A percentile compares a stretch with the other conserved stretches of the same genome.
Evolutionary conservation across 2,113 vertebrate species (phyloP).

Genomic region (Callocephalon fimbriatum): DNA sequence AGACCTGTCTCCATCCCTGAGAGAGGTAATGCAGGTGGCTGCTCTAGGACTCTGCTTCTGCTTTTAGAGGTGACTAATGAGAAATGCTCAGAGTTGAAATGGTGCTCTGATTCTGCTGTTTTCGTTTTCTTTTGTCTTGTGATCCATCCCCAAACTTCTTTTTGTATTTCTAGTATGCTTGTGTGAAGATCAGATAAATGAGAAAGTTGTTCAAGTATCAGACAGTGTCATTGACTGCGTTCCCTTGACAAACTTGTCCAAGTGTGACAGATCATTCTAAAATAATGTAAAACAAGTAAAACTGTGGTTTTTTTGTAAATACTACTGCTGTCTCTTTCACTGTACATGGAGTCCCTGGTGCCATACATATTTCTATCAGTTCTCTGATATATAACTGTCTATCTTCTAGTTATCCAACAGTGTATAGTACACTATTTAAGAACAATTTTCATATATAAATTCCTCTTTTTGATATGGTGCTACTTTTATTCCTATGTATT

Average conservation of each 20-base stretch:
- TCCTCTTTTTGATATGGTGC: constrained; percentile 38
- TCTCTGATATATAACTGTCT: not conserved
- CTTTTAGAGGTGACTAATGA: not conserved
- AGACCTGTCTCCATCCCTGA: not conserved
- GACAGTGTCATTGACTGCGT: not conserved
- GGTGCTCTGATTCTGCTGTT: not conserved
- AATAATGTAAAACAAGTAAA: not conserved
- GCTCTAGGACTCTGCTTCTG: not conserved
- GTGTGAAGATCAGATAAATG: not conserved
- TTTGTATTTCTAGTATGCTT: not conserved
- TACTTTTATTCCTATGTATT: constrained; percentile 33
- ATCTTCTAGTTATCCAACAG: not conserved
- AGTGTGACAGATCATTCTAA: not conserved
- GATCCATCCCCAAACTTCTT: not conserved
- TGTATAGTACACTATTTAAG: not conserved
- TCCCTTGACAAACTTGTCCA: not conserved
- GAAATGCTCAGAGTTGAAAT: not conserved
- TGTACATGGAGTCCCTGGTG: not conserved
- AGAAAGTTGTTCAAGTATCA: not conserved
- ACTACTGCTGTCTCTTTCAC: not conserved
- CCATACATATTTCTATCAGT: not conserved
- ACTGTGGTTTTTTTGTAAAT: not conserved
- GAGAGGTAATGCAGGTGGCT: not conserved
- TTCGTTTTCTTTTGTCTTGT: not conserved
- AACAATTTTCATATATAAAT: not conserved